Percentiles rank a stretch among this genome's conserved stretches.
Conservation (phyloP, 2,797 vertebrate species). For the Ptychadena robeensis region DNA sequence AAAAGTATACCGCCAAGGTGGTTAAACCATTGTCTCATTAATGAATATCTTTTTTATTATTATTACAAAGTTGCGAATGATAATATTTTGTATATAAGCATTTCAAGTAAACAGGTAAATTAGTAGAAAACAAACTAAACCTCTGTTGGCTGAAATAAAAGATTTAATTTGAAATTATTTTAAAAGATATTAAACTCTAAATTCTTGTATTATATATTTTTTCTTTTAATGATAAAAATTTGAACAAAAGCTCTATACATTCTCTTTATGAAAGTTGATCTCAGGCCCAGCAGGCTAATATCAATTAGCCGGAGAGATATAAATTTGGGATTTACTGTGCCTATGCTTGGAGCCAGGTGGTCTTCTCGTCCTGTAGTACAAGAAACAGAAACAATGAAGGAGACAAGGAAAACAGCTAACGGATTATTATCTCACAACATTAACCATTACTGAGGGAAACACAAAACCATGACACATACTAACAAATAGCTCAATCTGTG, state of each 20-base stretch:
- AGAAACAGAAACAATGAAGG: conserved; percentile 47
- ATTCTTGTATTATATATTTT: too few species aligned
- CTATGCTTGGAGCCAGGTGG: conserved; percentile 48
- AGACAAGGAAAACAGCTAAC: conserved; percentile 30
- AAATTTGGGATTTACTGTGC: conserved; percentile 34
- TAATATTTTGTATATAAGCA: too few species aligned
- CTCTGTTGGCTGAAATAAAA: too few species aligned
- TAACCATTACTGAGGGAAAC: conserved; percentile 50
- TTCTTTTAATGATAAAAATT: neutral
- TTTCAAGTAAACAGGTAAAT: too few species aligned
- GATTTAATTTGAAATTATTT: too few species aligned
- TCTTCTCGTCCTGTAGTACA: conserved; percentile 26
- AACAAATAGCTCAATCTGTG: conserved; percentile 40
- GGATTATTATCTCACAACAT: conserved; percentile 52
- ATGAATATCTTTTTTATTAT: too few species aligned
- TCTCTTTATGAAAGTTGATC: conserved; percentile 2
- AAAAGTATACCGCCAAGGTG: too few species aligned
- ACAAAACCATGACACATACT: conserved; percentile 54
- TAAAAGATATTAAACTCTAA: too few species aligned
- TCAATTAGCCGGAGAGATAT: conserved; percentile 22
- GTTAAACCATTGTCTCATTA: too few species aligned
- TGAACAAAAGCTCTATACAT: neutral
- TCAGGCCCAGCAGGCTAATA: conserved; percentile 21
- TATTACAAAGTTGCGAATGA: too few species aligned
- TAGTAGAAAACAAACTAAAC: too few species aligned